phyloP scores from a whole-genome alignment of 2,113 vertebrate genomes.

The Paralichthys olivaceus region DNA sequence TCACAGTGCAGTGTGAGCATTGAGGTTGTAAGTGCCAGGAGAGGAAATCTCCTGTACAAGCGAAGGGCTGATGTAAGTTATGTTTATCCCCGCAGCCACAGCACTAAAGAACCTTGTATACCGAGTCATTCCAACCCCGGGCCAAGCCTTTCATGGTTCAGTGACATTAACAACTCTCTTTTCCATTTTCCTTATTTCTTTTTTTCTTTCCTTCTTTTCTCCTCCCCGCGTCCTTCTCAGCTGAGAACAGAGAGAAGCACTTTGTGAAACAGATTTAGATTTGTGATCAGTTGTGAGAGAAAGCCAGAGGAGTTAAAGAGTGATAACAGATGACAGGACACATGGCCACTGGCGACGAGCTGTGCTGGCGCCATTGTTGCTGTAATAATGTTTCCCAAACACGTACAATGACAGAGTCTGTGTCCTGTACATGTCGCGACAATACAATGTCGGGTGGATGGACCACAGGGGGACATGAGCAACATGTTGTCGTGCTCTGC shows the following conservation, averaged over 20 bases:
- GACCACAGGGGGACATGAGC: conserved; percentile 38
- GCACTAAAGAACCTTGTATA: conserved; percentile 85
- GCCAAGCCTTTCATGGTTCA: conserved; percentile 87
- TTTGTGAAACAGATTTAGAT: conserved; percentile 57
- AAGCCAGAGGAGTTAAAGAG: conserved; percentile 23
- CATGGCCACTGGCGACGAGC: conserved; percentile 9
- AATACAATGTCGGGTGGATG: conserved; percentile 16
- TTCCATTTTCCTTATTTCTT: conserved; percentile 60
- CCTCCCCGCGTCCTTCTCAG: conserved; percentile 46
- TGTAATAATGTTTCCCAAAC: conserved; percentile 34
- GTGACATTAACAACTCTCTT: conserved; percentile 81
- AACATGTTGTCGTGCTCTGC: conserved; percentile 15
- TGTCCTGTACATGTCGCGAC: conserved; percentile 37
- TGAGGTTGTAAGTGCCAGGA: conserved; percentile 80
- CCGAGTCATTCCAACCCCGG: conserved; percentile 84
- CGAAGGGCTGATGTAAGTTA: conserved; percentile 86
- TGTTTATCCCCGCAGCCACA: conserved; percentile 88
- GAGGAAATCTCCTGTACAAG: conserved; percentile 84
- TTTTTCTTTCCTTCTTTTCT: conserved; percentile 31
- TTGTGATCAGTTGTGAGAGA: conserved; percentile 56
- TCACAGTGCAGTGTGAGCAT: conserved; percentile 71
- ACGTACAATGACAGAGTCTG: conserved; percentile 26
- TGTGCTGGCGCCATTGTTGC: conserved; percentile 22
- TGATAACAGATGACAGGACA: conserved; percentile 40
- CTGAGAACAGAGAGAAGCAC: conserved; percentile 58